Conservation (phyloP, 2,113 vertebrate genomes). For the Talpa occidentalis region DNA sequence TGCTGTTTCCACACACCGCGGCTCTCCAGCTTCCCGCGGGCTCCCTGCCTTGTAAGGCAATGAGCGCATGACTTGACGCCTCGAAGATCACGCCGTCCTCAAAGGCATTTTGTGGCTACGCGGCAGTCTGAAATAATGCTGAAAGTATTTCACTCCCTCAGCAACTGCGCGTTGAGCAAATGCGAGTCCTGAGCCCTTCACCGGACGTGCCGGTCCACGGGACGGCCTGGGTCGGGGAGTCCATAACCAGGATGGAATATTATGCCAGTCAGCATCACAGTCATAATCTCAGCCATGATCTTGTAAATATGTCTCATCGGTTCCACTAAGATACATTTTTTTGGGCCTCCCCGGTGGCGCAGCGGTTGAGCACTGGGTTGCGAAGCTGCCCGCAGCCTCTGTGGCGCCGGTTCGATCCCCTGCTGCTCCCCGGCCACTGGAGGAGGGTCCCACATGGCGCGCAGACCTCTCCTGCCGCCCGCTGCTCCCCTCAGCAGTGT, state of each 20-base stretch:
- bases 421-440: no score
- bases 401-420: no score
- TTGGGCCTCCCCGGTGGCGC: no score
- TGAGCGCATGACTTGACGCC: fast-evolving
- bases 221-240: no score
- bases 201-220: no score
- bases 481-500: no score
- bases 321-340: fast-evolving
- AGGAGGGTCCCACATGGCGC: no score
- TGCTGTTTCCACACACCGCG: fast-evolving
- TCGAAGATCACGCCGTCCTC: fast-evolving
- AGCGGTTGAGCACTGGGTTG: no score
- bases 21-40: fast-evolving
- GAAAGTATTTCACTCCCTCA: background rate
- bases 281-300: fast-evolving
- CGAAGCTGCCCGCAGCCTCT: no score
- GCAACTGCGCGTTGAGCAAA: background rate
- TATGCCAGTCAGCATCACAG: background rate
- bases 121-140: background rate
- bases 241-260: no score
- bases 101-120: background rate
- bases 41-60: background rate
- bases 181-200: no score
- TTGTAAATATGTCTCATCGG: background rate
- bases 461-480: no score